A percentile compares a stretch with the other conserved stretches of the same genome.
Conservation (phyloP, 2,888 invertebrate species). For the Ophion slaviceki region DNA sequence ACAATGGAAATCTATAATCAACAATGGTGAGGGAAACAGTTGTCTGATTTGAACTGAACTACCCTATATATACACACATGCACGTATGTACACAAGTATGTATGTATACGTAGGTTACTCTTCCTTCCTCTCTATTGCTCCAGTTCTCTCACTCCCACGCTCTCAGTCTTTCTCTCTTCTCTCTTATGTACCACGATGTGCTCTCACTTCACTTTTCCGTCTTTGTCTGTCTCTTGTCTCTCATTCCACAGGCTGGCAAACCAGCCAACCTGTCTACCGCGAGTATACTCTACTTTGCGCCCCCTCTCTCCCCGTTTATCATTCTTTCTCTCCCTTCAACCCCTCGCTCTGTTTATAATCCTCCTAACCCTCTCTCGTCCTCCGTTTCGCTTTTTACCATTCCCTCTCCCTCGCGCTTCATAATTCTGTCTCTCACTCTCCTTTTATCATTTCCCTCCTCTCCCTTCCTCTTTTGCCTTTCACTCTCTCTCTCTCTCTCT, state of each 20-base stretch:
- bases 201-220: conserved; percentile 62
- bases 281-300: conserved; percentile 18
- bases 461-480: neutral
- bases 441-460: conserved; percentile 14
- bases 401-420: conserved; percentile 24
- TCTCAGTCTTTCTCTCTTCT: conserved; percentile 28
- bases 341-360: conserved; percentile 8
- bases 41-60: no score
- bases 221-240: conserved; percentile 24
- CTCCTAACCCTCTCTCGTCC: neutral
- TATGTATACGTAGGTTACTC: conserved; percentile 49
- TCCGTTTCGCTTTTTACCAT: conserved; percentile 7
- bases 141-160: conserved; percentile 2
- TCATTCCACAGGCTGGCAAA: conserved; percentile 26
- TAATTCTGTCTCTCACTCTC: conserved; percentile 21
- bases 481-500: no score
- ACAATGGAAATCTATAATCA: no score
- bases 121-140: conserved; percentile 43
- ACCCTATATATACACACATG: neutral
- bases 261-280: conserved; percentile 31
- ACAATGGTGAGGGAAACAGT: no score
- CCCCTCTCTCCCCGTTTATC: conserved; percentile 18
- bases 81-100: conserved; percentile 3
- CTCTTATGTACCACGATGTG: conserved; percentile 30
- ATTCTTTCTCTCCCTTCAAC: conserved; percentile 1